Base-by-base conservation (phyloP, 2,113 vertebrate species). In the Rynchops niger region DNA sequence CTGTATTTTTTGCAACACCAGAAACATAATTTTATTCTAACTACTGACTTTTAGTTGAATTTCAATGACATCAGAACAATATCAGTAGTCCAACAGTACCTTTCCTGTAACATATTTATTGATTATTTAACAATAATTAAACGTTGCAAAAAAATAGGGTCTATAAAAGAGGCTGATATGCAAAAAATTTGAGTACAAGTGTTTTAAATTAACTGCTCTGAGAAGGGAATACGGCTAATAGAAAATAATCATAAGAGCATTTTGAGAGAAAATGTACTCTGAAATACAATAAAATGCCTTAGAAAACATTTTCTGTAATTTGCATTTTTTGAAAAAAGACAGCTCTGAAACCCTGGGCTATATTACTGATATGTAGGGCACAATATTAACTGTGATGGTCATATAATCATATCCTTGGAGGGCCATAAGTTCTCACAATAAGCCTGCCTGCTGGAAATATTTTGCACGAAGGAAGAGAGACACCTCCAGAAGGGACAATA, bases 391-490 rank as follows among this genome's bases (percentile, higher is more conserved):
- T 42, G 22, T 84, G 81, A 94, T 8, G 25, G 81, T 58, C 69
- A 96, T 26, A 71, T 76, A 96, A 92, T 72, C 58, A 62, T 27
- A 83, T 34, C 65, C 69, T 88, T 89, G 63, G 93, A 95, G 96
- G 85, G 40, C 65, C 52, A 1, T 80, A 97, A 77, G 52, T 89
- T 96, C 93, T 96, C 74, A 80, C 7, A 27, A 71, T 83, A 95
- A 93, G 42, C 9, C 66, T 89, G 73, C 53, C 86, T 63, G 70
- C 49, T 84, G 40, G n/a, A 97, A 97, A 88, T 79, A 95, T 83
- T 97, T 96, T 88, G 50, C 67, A 92, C 30, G 7, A 82, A 93
- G 87, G 85, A 91, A 94, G 80, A 95, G 59, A 93, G 91, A 82
- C 47, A 83, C 80, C 71, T 93, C 92, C 91, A 93, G 74, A 83